Conservation (phyloP, 2,888 invertebrate genomes). For the Norana najaformis region DNA sequence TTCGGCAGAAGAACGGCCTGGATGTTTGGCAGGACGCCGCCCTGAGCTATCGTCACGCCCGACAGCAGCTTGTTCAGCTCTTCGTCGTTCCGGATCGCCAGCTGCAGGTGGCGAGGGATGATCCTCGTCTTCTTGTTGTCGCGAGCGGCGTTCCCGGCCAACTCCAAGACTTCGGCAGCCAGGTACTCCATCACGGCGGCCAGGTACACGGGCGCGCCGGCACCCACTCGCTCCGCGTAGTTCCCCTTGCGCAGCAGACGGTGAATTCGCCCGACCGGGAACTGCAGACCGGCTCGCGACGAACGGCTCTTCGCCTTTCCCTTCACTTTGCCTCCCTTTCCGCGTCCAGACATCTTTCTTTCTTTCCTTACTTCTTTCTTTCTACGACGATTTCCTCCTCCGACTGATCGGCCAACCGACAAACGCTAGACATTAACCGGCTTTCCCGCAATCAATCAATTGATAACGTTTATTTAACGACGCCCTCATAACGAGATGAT, state of each 20-base stretch:
- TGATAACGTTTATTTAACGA: too few relatives aligned
- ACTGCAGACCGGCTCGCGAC: conserved; percentile 61
- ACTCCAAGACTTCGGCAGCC: conserved; percentile 69
- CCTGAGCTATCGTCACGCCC: conserved; percentile 80
- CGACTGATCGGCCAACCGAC: too few relatives aligned
- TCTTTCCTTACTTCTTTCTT: too few relatives aligned
- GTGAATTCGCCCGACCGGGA: conserved; percentile 63
- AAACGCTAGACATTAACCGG: too few relatives aligned
- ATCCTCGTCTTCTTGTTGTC: conserved; percentile 72
- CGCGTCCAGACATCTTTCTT: conserved; percentile 60
- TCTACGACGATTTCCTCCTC: too few relatives aligned
- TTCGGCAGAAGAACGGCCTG: conserved; percentile 76
- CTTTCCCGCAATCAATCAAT: too few relatives aligned
- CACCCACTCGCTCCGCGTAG: conserved; percentile 62
- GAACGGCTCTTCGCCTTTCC: conserved; percentile 61
- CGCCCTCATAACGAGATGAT: too few relatives aligned
- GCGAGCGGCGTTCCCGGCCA: conserved; percentile 63
- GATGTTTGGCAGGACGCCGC: conserved; percentile 80
- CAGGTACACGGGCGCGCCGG: conserved; percentile 63
- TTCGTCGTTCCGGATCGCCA: conserved; percentile 79
- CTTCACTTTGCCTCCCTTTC: conserved; percentile 63
- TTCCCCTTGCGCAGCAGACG: conserved; percentile 62
- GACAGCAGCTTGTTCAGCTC: conserved; percentile 76
- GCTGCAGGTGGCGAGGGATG: conserved; percentile 75
- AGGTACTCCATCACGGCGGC: conserved; percentile 64